phyloP scores from a whole-genome alignment of 1,140 invertebrate genomes.

The Drosophila fuyamai region DNA sequence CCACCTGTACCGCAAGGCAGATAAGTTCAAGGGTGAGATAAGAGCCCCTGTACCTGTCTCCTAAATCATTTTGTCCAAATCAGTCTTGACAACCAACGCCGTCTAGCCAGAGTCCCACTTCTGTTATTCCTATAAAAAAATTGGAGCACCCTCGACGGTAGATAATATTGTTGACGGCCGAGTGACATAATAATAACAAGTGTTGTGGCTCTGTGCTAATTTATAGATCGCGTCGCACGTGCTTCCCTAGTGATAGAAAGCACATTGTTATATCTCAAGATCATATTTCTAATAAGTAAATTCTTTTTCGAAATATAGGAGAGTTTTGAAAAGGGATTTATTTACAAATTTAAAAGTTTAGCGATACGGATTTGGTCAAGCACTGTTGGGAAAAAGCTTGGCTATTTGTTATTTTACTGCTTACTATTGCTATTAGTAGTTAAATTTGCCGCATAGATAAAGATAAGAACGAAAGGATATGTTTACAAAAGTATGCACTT shows the following conservation, averaged over 20 bases:
- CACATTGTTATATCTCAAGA: not conserved
- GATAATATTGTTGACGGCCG: constrained; percentile 31
- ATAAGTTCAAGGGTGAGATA: constrained; percentile 87
- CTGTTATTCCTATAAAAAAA: constrained; percentile 48
- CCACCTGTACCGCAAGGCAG: constrained; percentile 93
- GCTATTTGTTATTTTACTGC: too few species aligned
- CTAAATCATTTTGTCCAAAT: constrained; percentile 2
- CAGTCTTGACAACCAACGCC: constrained; percentile 7
- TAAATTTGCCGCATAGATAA: too few species aligned
- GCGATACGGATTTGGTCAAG: too few species aligned
- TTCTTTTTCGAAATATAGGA: too few species aligned
- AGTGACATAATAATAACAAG: constrained; percentile 39
- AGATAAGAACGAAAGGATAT: too few species aligned
- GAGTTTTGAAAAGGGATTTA: too few species aligned
- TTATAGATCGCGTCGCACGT: constrained; percentile 29
- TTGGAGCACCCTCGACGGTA: constrained; percentile 11
- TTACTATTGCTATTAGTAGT: too few species aligned
- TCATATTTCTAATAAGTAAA: too few species aligned
- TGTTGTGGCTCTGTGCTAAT: constrained; percentile 1
- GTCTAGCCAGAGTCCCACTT: constrained; percentile 34
- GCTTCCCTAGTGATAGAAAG: constrained; percentile 25
- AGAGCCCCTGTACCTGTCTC: not conserved
- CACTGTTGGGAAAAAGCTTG: too few species aligned
- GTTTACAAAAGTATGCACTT: too few species aligned
- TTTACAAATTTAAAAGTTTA: too few species aligned